A percentile compares a stretch with the other conserved stretches of the same genome.
Conservation (phyloP, 2,797 vertebrate genomes). For the Muraenolepis orangiensis region DNA sequence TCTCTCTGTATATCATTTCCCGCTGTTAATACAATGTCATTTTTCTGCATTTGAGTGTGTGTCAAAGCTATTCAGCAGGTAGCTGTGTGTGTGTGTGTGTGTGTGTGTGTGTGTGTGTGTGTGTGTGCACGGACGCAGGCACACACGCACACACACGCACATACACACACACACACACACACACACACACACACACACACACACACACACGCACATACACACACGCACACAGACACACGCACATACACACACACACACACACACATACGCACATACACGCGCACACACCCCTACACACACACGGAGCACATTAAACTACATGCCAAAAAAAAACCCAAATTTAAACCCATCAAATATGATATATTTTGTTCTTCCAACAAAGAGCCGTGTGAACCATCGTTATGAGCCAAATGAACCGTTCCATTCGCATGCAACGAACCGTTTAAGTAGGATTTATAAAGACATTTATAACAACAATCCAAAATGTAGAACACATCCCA, state of each 20-base stretch:
- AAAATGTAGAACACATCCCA: slow-evolving; percentile 20
- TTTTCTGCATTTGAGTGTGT: slow-evolving; percentile 14
- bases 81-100: slow-evolving; percentile 10
- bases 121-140: slow-evolving; percentile 6
- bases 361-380: background rate
- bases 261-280: no score
- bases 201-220: no score
- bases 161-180: background rate
- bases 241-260: background rate
- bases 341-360: background rate
- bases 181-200: no score
- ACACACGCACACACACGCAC: background rate
- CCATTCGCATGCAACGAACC: no score
- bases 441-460: no score
- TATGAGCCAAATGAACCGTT: background rate
- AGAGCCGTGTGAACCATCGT: background rate
- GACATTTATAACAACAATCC: background rate
- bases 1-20: background rate
- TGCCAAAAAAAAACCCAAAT: no score
- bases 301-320: background rate
- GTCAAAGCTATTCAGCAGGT: slow-evolving; percentile 36
- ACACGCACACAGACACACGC: background rate
- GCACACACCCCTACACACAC: no score
- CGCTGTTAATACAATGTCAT: background rate
- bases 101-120: slow-evolving; percentile 18